Conservation (phyloP, 2,888 invertebrate species). For the Phengaris alcon region DNA sequence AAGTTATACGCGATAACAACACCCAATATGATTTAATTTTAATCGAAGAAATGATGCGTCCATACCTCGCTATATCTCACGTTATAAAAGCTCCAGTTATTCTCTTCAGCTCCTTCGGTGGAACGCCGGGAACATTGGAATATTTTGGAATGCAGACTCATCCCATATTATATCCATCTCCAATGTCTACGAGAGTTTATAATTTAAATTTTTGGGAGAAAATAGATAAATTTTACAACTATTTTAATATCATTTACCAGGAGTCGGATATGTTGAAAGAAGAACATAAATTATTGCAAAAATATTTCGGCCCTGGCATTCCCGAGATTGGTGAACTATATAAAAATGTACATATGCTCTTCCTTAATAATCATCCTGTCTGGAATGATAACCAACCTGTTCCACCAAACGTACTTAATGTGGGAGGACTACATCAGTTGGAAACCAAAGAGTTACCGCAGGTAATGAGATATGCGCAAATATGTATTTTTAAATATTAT, state of each 20-base stretch:
- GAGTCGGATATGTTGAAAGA: not conserved
- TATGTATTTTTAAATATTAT: too few relatives aligned
- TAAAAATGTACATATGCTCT: constrained; percentile 28
- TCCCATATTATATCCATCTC: constrained; percentile 19
- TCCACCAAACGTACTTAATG: constrained; percentile 1
- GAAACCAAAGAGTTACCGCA: constrained; percentile 10
- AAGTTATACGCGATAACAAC: not conserved
- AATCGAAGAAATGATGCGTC: constrained; percentile 15
- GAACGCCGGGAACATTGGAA: not conserved
- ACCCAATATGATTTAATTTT: constrained; percentile 23
- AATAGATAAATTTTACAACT: constrained; percentile 2
- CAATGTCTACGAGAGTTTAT: constrained; percentile 1
- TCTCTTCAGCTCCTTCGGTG: constrained; percentile 25
- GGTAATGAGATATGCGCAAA: not conserved
- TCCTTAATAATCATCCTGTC: constrained; percentile 16
- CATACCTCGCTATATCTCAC: constrained; percentile 7
- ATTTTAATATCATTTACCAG: not conserved
- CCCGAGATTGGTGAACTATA: constrained; percentile 22
- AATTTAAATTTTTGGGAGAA: constrained; percentile 11
- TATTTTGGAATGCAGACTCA: constrained; percentile 21
- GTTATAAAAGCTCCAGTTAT: constrained; percentile 24
- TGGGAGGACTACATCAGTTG: constrained; percentile 25
- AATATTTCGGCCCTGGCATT: constrained; percentile 7
- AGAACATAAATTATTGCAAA: constrained; percentile 9
- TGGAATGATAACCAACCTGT: constrained; percentile 31